A percentile compares a stretch with the other conserved stretches of the same genome.
Conservation (phyloP, 2,113 vertebrate genomes). For the Phocoena sinus region DNA sequence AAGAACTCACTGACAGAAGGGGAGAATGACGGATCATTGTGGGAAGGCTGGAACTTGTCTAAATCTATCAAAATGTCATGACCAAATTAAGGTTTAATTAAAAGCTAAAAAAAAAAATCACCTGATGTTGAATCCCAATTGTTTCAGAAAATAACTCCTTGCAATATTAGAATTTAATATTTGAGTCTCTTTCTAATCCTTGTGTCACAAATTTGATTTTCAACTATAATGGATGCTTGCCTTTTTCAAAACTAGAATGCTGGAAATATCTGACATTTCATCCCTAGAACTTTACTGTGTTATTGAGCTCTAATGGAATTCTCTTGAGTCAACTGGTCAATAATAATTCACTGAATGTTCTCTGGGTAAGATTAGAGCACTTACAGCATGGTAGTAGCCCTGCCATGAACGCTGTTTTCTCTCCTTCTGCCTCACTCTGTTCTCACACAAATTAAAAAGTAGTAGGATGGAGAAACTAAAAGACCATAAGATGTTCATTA, state of each 20-base stretch:
- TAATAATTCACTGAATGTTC: background rate
- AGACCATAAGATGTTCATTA: background rate
- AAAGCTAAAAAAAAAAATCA: conserved; percentile 23
- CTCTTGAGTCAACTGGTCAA: background rate
- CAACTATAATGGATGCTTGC: background rate
- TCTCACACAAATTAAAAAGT: background rate
- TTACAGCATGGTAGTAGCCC: background rate
- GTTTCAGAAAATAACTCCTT: conserved; percentile 16
- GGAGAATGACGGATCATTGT: conserved; percentile 37
- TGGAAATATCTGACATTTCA: background rate
- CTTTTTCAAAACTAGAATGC: background rate
- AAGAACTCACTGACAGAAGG: conserved; percentile 55
- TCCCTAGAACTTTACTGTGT: background rate
- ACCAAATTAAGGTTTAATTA: conserved; percentile 59
- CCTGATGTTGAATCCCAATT: background rate
- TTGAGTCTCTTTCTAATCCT: conserved; percentile 2
- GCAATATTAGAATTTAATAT: background rate
- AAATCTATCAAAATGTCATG: conserved; percentile 60
- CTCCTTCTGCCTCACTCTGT: background rate
- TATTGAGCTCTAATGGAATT: background rate
- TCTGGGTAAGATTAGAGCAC: background rate
- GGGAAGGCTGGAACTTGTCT: conserved; percentile 37
- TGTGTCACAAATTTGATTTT: background rate
- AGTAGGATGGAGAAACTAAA: background rate
- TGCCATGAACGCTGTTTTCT: background rate